phyloP scores from a whole-genome alignment of 92 coral and sea anemone species.

The Meandrina meandrites region DNA sequence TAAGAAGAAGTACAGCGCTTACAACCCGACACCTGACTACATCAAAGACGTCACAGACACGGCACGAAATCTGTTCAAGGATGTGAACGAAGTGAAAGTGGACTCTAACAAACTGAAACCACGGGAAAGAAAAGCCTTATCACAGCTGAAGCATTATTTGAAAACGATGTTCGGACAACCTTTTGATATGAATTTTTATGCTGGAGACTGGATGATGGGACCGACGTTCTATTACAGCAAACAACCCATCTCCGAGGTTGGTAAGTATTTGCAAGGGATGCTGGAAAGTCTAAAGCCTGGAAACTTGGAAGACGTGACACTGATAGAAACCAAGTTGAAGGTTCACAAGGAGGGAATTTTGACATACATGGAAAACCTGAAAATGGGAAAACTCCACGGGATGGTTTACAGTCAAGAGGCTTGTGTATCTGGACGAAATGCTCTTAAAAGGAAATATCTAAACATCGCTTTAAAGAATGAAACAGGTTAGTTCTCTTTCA shows the following conservation, averaged over 20 bases:
- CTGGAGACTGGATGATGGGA: slow-evolving; percentile 97
- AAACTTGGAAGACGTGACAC: slow-evolving; percentile 48
- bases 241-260: slow-evolving; percentile 72
- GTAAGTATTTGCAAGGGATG: slow-evolving; percentile 52
- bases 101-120: slow-evolving; percentile 64
- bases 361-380: slow-evolving; percentile 80
- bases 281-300: slow-evolving; percentile 57
- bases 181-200: slow-evolving; percentile 83
- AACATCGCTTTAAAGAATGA: slow-evolving; percentile 74
- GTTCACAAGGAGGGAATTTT: slow-evolving; percentile 51
- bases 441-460: slow-evolving; percentile 70
- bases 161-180: slow-evolving; percentile 86
- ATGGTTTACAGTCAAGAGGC: slow-evolving; percentile 86
- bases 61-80: slow-evolving; percentile 60
- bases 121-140: slow-evolving; percentile 81
- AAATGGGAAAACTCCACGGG: slow-evolving; percentile 76
- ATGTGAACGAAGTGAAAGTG: slow-evolving; percentile 49
- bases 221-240: slow-evolving; percentile 76
- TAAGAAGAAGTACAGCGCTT: slow-evolving; percentile 58
- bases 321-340: slow-evolving; percentile 55
- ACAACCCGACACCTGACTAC: slow-evolving; percentile 67
- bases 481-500: slow-evolving; percentile 60
- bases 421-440: slow-evolving; percentile 80
- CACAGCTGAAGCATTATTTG: slow-evolving; percentile 81
- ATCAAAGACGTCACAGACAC: slow-evolving; percentile 78